phyloP scores from a whole-genome alignment of 1,140 invertebrate species.

The Drosophila jambulina region DNA sequence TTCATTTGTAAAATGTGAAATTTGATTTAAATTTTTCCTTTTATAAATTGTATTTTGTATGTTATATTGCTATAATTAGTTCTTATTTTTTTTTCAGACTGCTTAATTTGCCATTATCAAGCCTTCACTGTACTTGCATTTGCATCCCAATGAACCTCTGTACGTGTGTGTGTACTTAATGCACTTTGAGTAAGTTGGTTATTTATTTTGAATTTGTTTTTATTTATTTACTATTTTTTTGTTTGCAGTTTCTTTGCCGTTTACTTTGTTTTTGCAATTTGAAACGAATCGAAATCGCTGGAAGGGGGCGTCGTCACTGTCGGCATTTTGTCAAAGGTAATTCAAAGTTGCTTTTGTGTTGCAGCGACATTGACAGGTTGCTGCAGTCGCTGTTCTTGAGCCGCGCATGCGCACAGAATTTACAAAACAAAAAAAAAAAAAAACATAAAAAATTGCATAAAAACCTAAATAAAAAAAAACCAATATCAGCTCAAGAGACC shows the following conservation, averaged over 20 bases:
- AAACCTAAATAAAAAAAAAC: neutral
- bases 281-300: constrained; percentile 56
- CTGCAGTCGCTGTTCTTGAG: constrained; percentile 63
- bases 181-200: constrained; percentile 44
- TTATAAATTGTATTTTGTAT: neutral
- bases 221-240: constrained; percentile 19
- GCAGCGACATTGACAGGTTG: constrained; percentile 59
- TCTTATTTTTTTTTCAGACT: neutral
- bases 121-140: constrained; percentile 6
- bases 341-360: constrained; percentile 46
- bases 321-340: constrained; percentile 63
- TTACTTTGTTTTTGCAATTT: constrained; percentile 60
- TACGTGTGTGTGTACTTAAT: constrained; percentile 27
- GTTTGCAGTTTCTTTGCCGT: neutral
- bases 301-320: constrained; percentile 28
- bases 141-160: constrained; percentile 4
- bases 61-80: neutral
- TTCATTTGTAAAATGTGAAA: too few relatives aligned
- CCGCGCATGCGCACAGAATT: constrained; percentile 58
- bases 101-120: neutral
- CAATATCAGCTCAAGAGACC: constrained; percentile 15
- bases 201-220: constrained; percentile 27
- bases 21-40: too few relatives aligned
- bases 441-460: neutral
- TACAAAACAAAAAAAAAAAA: neutral